phyloP scores from a whole-genome alignment of 2,888 invertebrate genomes.

The Drosophila mettleri region DNA sequence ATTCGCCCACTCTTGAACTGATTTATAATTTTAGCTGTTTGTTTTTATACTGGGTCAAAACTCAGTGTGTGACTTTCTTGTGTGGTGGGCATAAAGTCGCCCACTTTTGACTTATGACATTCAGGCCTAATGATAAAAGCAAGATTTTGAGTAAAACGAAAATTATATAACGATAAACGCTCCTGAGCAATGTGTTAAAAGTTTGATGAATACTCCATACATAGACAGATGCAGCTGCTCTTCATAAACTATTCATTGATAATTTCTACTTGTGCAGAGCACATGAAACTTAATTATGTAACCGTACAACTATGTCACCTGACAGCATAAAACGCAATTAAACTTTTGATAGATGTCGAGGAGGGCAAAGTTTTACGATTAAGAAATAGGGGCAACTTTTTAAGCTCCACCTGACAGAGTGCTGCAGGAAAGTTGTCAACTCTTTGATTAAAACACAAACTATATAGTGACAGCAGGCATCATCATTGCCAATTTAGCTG shows the following conservation, averaged over 20 bases:
- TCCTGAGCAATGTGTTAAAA: neutral
- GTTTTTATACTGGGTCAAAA: constrained; percentile 12
- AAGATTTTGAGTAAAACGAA: neutral
- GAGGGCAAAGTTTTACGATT: constrained; percentile 34
- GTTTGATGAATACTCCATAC: neutral
- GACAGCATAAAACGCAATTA: constrained; percentile 40
- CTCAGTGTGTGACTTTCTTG: constrained; percentile 2
- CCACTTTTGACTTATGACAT: neutral
- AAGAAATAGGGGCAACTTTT: constrained; percentile 18
- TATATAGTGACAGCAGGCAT: constrained; percentile 18
- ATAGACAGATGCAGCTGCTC: neutral
- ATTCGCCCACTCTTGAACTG: constrained; percentile 33
- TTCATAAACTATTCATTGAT: constrained; percentile 7
- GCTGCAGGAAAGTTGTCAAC: constrained; percentile 33
- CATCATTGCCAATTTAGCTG: constrained; percentile 48
- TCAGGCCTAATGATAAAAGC: neutral
- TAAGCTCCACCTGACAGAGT: constrained; percentile 20
- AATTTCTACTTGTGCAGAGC: constrained; percentile 1
- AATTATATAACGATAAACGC: constrained; percentile 8
- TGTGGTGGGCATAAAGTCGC: constrained; percentile 12
- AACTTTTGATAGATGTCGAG: constrained; percentile 34
- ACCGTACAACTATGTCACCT: constrained; percentile 57
- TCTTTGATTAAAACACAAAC: constrained; percentile 28
- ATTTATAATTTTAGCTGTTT: constrained; percentile 24
- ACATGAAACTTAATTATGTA: constrained; percentile 66